Evolutionary conservation across 2,888 invertebrate genomes (phyloP), one percentile per base, ranked within the genome.

Genomic region (Caenorhabditis zanzibari): DNA sequence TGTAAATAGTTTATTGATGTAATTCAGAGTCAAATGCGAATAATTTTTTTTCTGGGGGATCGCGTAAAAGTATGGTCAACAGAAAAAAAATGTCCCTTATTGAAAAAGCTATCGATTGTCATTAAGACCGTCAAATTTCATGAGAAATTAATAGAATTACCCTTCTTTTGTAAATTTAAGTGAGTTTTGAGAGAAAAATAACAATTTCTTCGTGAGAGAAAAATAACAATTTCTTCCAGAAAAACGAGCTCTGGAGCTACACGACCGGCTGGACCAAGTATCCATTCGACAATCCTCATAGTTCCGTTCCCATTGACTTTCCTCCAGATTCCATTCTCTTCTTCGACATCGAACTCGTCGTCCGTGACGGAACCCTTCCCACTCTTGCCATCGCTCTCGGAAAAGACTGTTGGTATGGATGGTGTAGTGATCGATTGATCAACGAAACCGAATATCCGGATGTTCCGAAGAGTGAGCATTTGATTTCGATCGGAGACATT

Each of bases 291-390:
- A 74, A 44, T 66, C 54, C 41, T 6, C 22, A n/a, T n/a, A 58
- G 5, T 22, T 22, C 32, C 10, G 24, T 14, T 0, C 22, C 82
- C 72, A 83, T 89, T 19, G 79, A 81, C 0, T 81, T 71, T 44
- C 98, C 98, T 0, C 93, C 95, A 61, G 98, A 97, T 92, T 94
- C 95, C 90, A 95, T 95, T 0, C 92, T 97, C 26, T 94, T 99
- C 74, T 96, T 98, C 94, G 99, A 98, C 93, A 95, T 97, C 63
- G 98, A 98, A 94, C 96, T 97, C 0, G 95, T 97, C 87, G 94
- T 96, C 93, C 94, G 94, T 22, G 96, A 95, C 68, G 97, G 97
- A 0, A 95, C 95, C 86, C 94, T 95, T 56, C 98, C 99, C 0
- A 96, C 96, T 0, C 92, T 99, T 86, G 99, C 98, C 0, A 96